A percentile compares a stretch with the other conserved stretches of the same genome.
These are phyloP conservation scores for Platichthys flesus DNA, from an alignment of 2,113 vertebrate genomes.

Conservation along the genomic window DNA sequence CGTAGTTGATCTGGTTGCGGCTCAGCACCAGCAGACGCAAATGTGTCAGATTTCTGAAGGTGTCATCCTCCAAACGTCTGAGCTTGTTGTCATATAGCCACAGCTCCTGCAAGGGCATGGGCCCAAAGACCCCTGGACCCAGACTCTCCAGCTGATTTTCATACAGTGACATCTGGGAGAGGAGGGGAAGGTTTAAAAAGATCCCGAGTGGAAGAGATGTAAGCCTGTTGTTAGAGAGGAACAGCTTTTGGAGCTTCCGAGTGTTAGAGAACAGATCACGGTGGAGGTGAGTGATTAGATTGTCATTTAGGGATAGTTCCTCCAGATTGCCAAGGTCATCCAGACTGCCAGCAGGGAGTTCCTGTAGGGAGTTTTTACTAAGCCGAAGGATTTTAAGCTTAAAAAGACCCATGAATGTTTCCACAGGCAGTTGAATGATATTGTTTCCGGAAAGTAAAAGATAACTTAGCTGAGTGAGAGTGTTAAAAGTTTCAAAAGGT, in stretches of 20 bases:
- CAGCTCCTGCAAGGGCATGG: constrained; percentile 84
- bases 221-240: constrained; percentile 89
- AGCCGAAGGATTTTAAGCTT: constrained; percentile 85
- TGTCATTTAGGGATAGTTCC: constrained; percentile 89
- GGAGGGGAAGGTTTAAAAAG: constrained; percentile 84
- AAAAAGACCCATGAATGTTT: constrained; percentile 83
- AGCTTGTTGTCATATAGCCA: constrained; percentile 94
- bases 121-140: constrained; percentile 84
- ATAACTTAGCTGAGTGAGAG: constrained; percentile 71
- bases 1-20: constrained; percentile 84
- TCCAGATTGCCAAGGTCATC: constrained; percentile 83
- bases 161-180: constrained; percentile 88
- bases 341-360: constrained; percentile 82
- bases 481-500: constrained; percentile 62
- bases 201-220: constrained; percentile 83
- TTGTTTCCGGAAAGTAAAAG: constrained; percentile 88
- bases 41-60: constrained; percentile 87
- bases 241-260: constrained; percentile 86
- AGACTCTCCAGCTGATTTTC: constrained; percentile 87
- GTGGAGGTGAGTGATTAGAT: constrained; percentile 83
- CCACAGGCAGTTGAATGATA: constrained; percentile 77
- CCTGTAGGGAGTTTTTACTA: constrained; percentile 85
- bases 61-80: constrained; percentile 77
- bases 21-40: constrained; percentile 89
- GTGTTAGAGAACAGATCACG: constrained; percentile 85